Percentiles rank a stretch among this genome's conserved stretches.
phyloP scores from a whole-genome alignment of 1,140 invertebrate species.

The Rhagoletis pomonella region DNA sequence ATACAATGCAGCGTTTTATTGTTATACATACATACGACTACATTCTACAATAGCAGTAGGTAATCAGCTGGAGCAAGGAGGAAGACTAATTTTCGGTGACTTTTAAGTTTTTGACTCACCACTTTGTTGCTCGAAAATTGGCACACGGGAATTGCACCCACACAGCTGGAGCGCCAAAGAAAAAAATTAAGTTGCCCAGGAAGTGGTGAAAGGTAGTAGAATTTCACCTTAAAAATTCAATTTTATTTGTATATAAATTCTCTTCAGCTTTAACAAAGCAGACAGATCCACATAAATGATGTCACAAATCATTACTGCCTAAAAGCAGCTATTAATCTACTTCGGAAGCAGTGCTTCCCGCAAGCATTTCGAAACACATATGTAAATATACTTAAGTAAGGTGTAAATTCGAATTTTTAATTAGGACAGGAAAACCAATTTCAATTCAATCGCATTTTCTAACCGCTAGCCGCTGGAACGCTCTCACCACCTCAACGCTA shows the following conservation, averaged over 20 bases:
- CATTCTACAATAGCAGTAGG: no score
- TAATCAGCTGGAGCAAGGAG: no score
- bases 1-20: no score
- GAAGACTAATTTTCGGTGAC: no score
- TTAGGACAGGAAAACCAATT: conserved; percentile 35
- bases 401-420: conserved; percentile 33
- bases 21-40: no score
- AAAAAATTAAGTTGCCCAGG: no score
- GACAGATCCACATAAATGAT: not conserved
- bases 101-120: no score
- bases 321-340: not conserved
- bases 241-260: not conserved
- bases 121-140: not conserved
- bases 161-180: not conserved
- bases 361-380: not conserved
- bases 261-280: not conserved
- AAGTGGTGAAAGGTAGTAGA: not conserved
- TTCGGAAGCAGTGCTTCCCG: no score
- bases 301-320: not conserved
- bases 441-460: not conserved
- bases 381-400: not conserved
- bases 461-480: not conserved
- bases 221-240: not conserved
- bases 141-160: not conserved
- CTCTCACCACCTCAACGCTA: not conserved